These are phyloP conservation scores for Carassius carassius DNA, from an alignment of 2,113 vertebrate species.

Conservation along the genomic window DNA sequence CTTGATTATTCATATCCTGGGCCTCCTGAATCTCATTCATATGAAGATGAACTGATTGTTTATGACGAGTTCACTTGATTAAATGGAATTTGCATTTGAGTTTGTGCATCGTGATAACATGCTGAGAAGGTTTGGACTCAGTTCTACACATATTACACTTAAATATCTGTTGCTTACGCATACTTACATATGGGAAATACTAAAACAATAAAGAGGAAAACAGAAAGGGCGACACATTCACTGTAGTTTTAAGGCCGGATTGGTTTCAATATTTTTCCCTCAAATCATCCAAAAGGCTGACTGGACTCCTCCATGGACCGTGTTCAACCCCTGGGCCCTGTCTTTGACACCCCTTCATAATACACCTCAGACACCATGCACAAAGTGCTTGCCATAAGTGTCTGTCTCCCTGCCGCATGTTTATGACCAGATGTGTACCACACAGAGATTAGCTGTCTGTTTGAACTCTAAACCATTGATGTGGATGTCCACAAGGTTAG, in stretches of 20 bases:
- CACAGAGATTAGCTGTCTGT: background rate
- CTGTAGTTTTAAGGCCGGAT: background rate
- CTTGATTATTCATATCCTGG: background rate
- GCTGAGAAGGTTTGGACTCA: background rate
- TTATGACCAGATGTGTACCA: background rate
- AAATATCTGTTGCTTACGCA: background rate
- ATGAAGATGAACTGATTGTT: background rate
- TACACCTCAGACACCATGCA: background rate
- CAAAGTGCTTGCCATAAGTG: background rate
- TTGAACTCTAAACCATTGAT: background rate
- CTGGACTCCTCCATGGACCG: background rate
- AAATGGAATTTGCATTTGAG: background rate
- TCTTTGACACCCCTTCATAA: background rate
- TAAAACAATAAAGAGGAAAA: background rate
- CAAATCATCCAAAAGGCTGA: background rate
- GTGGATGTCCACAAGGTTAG: background rate
- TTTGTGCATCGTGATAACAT: background rate
- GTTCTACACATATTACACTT: background rate
- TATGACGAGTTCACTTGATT: background rate
- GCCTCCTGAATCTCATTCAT: constrained; percentile 3
- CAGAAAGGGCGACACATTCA: background rate
- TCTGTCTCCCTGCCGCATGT: background rate
- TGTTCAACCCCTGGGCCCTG: background rate
- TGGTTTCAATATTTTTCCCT: background rate
- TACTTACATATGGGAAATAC: background rate